Base-by-base conservation (phyloP, 2,888 invertebrate species). In the Cephus runcator region DNA sequence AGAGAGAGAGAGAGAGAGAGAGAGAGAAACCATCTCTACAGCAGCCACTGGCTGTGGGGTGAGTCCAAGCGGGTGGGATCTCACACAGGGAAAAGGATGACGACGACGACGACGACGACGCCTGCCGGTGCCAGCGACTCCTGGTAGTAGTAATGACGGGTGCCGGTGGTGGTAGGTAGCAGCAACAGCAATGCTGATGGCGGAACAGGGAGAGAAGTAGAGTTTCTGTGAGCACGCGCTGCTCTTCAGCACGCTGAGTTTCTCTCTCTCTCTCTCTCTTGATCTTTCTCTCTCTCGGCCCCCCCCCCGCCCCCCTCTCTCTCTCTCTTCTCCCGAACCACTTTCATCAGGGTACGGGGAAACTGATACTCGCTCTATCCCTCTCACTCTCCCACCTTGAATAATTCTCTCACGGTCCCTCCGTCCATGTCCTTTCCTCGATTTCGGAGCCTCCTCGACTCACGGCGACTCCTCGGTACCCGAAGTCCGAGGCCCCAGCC, bases 141-240 rank as follows among this genome's bases (percentile, higher is more conserved):
- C 73, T 69, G 75, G 36, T 73, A 69, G 76, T 69, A 35, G 81
- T 11, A 36, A 73, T n/a, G 40, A 75, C 76, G 76, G 33, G 69
- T 34, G 69, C 35, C 73, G 77, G 75, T 31, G 78, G 69, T 11
- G 36, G 30, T 73, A 23, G 78, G 69, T 11, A 35, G 30, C 69
- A 23, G 81, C 79, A 35, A 12, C 35, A 78, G 82, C 81, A 79
- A 84, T 79, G 84, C 77, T 79, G 82, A 83, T 75, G 75, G 80
- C 79, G 79, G 73, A 76, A 80, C 76, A 71, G 71, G 74, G 79
- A 79, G 76, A 75, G 77, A 78, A 79, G 68, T 71, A 75, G 77
- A 81, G 85, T 85, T 83, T 82, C 84, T 81, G 85, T 76, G 85
- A 85, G 87, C 84, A 84, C 85, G 85, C 85, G 87, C 87, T 86